Base-by-base conservation (phyloP, 2,113 vertebrate species). In the Protobothrops mucrosquamatus region DNA sequence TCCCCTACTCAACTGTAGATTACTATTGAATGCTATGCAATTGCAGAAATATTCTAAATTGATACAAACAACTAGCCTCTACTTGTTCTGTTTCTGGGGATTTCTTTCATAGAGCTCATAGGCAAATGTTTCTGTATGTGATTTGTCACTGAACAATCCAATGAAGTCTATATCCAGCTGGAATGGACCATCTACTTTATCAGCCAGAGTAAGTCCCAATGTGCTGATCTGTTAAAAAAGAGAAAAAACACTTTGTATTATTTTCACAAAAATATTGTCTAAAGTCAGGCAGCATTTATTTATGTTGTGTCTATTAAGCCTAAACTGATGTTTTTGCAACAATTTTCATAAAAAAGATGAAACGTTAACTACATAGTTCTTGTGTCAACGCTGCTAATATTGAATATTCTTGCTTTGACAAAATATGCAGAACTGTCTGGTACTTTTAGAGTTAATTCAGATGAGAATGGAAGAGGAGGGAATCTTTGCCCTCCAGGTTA, bases 81-180 rank as follows among this genome's bases (percentile, higher is more conserved):
- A 23, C 34, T 22, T 12, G 48, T 0, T 57, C 93, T 81, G 95
- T 14, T 54, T 6, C 54, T 0, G 23, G 29, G 98, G 97, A 93
- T 98, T 98, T 95, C 94, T 98, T 95, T 98, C 98, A 91, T 99
- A 98, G 18, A 11, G 0, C 95, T 99, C 99, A 5, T 99, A 99
- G 2, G 99, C 99, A 96, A 98, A 99, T 94, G 99, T 98, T 95
- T 99, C 99, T 1, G 94, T 98, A 89, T 99, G 99, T 55, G 99
- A 97, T 20, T 96, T 97, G 87, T 99, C 99, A 0, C 97, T 98
- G 74, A 97, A 96, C 46, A 99, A 96, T 1, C 98, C 99, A 91
- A 99, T 98, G 95, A 97, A 99, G 92, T 99, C 98, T 0, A 99
- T 99, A 97, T 99, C 99, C 94, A 99, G 96, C 94, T 99, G 99